These are phyloP conservation scores for Xanthorhoe spadicearia DNA, from an alignment of 2,888 invertebrate species.

Conservation along the genomic window DNA sequence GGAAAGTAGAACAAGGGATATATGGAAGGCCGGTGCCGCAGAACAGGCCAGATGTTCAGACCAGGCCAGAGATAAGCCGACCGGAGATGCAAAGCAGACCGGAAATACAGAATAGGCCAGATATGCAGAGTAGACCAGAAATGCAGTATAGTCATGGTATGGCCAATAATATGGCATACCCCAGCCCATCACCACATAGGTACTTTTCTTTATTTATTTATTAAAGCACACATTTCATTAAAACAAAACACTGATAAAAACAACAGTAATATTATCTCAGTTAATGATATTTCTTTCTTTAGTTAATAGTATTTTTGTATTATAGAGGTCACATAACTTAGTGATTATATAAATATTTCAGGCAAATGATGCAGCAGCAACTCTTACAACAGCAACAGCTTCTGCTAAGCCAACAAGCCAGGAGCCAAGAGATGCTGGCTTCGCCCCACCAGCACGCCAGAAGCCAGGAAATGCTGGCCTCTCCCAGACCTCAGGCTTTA, in stretches of 20 bases:
- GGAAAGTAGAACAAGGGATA: conserved; percentile 85
- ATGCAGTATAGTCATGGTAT: conserved; percentile 73
- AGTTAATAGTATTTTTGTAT: neutral
- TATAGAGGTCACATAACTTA: neutral
- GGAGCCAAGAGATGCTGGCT: conserved; percentile 85
- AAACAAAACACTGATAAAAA: no score
- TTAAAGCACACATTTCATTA: no score
- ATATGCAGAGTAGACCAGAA: conserved; percentile 59
- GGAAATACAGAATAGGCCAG: conserved; percentile 77
- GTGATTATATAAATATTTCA: conserved; percentile 43
- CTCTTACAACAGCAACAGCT: conserved; percentile 81
- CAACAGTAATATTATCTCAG: no score
- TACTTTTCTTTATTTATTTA: no score
- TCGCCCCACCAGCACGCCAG: conserved; percentile 67
- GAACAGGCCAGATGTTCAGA: conserved; percentile 70
- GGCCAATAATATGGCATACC: conserved; percentile 74
- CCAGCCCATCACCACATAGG: conserved; percentile 80
- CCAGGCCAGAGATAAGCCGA: conserved; percentile 47
- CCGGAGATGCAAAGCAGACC: conserved; percentile 64
- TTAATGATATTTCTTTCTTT: no score
- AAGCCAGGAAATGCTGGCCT: conserved; percentile 84
- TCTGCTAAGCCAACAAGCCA: conserved; percentile 77
- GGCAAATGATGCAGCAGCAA: conserved; percentile 79
- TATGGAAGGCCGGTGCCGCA: conserved; percentile 86
- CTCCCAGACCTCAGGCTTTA: conserved; percentile 70